phyloP scores from a whole-genome alignment of 2,797 vertebrate species.

The Aplochiton taeniatus region DNA sequence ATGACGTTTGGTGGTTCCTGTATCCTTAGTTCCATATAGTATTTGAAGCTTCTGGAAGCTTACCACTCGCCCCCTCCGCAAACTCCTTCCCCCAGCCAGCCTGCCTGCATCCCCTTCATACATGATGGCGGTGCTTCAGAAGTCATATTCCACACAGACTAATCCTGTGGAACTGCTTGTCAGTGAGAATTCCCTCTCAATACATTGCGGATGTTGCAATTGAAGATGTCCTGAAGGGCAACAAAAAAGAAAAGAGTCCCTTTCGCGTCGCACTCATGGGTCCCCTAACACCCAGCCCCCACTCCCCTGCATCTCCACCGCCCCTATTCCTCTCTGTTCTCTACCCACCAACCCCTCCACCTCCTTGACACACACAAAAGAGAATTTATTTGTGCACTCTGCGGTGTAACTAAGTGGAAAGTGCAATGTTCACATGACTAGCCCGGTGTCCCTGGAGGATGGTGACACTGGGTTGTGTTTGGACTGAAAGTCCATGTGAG shows the following conservation, averaged over 20 bases:
- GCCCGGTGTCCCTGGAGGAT: constrained; percentile 48
- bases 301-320: no score
- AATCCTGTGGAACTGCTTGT: constrained; percentile 56
- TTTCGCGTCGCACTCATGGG: background rate
- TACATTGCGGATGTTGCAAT: constrained; percentile 38
- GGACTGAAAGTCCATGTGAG: constrained; percentile 46
- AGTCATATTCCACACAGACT: constrained; percentile 51
- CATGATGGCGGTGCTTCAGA: constrained; percentile 30
- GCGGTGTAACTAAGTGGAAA: constrained; percentile 54
- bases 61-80: constrained; percentile 37
- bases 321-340: constrained; percentile 22
- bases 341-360: background rate
- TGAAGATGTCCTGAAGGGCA: constrained; percentile 17
- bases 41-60: constrained; percentile 33
- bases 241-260: background rate
- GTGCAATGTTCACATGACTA: constrained; percentile 54
- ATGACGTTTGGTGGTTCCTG: constrained; percentile 27
- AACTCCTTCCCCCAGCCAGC: constrained; percentile 20
- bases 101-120: constrained; percentile 25
- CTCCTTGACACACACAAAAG: constrained; percentile 1
- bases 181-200: constrained; percentile 43
- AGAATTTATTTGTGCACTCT: constrained; percentile 32
- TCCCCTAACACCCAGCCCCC: background rate
- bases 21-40: constrained; percentile 24
- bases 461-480: constrained; percentile 54